Conservation (phyloP, 1,140 invertebrate species). For the Vollenhovia emeryi region DNA sequence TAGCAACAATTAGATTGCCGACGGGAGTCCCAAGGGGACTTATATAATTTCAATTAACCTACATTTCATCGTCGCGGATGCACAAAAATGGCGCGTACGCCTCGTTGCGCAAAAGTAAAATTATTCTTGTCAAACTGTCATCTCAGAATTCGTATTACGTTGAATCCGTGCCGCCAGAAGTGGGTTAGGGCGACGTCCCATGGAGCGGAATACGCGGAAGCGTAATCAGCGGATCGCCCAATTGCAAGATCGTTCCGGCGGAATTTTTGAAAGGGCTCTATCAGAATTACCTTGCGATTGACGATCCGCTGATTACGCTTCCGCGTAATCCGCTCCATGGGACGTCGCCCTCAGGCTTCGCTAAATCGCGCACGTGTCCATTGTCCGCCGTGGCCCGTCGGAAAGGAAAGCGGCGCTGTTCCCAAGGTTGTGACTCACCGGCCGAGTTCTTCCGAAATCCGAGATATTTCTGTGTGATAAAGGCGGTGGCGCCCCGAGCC, state of each 20-base stretch:
- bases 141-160: not conserved
- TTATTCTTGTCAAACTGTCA: not conserved
- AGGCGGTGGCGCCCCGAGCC: not conserved
- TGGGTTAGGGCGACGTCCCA: too few relatives aligned
- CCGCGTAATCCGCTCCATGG: too few relatives aligned
- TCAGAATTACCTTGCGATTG: too few relatives aligned
- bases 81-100: not conserved
- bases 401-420: not conserved
- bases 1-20: not conserved
- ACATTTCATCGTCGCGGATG: not conserved
- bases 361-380: not conserved
- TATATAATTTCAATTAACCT: not conserved
- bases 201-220: too few relatives aligned
- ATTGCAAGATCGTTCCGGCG: too few relatives aligned
- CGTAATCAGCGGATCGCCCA: too few relatives aligned
- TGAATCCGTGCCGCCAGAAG: not conserved
- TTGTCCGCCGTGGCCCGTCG: not conserved
- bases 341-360: too few relatives aligned
- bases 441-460: constrained; percentile 17
- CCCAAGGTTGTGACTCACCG: constrained; percentile 1
- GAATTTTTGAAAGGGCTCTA: too few relatives aligned
- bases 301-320: too few relatives aligned
- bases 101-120: not conserved
- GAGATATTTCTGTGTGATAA: constrained; percentile 29
- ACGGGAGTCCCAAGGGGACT: too few relatives aligned